phyloP scores from a whole-genome alignment of 2,888 invertebrate species.

The Gnatocerus cornutus region DNA sequence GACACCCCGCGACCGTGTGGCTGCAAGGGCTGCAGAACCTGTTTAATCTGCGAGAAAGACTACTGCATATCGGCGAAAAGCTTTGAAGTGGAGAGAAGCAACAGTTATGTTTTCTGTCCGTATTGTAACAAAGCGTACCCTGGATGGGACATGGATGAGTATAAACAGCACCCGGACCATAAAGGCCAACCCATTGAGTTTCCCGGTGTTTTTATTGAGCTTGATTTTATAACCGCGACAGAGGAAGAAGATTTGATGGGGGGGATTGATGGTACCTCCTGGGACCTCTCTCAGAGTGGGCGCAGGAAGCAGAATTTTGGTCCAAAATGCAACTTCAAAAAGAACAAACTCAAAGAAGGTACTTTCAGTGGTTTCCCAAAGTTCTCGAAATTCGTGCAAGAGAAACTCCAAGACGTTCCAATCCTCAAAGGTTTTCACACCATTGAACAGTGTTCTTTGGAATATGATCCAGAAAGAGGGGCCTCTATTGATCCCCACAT shows the following conservation, averaged over 20 bases:
- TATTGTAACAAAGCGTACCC: constrained; percentile 83
- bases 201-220: constrained; percentile 79
- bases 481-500: constrained; percentile 98
- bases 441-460: constrained; percentile 96
- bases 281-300: constrained; percentile 96
- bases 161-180: constrained; percentile 81
- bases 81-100: constrained; percentile 68
- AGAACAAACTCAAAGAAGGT: constrained; percentile 85
- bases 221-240: constrained; percentile 81
- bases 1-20: constrained; percentile 85
- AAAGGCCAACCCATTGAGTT: constrained; percentile 75
- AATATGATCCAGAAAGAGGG: constrained; percentile 90
- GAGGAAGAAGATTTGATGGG: constrained; percentile 81
- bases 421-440: constrained; percentile 83
- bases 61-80: constrained; percentile 70
- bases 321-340: constrained; percentile 98
- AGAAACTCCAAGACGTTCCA: constrained; percentile 78
- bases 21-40: constrained; percentile 94
- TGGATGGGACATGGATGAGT: constrained; percentile 79
- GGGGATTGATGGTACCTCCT: constrained; percentile 85
- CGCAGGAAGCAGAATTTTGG: constrained; percentile 98
- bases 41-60: constrained; percentile 87
- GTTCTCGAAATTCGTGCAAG: constrained; percentile 85
- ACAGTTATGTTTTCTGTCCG: constrained; percentile 84
- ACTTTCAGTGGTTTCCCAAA: constrained; percentile 91